Conservation (phyloP, 2,113 vertebrate species). For the Microcebus tavaratra region DNA sequence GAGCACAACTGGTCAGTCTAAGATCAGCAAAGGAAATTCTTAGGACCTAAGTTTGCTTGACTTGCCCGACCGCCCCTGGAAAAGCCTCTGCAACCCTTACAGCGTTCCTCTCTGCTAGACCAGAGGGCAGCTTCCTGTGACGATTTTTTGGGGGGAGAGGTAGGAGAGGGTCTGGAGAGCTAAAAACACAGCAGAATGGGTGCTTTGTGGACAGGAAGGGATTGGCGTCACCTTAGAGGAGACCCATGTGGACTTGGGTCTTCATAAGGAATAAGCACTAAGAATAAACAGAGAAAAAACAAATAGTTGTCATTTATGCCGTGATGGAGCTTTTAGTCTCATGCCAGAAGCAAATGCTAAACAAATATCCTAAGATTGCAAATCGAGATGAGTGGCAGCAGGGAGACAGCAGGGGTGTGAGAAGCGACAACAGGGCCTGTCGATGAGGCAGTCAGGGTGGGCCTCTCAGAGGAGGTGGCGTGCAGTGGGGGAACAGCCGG, state of each 20-base stretch:
- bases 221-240: rapidly evolving
- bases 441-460: not conserved
- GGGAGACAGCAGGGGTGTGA: not conserved
- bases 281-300: not conserved
- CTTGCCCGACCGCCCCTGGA: not conserved
- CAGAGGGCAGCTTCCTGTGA: not conserved
- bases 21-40: not conserved
- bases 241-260: not conserved
- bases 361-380: not conserved
- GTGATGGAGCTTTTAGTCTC: not conserved
- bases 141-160: not conserved
- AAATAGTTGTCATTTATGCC: not conserved
- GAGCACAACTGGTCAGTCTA: not conserved
- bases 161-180: not conserved
- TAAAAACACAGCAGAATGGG: not conserved
- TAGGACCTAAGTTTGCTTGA: not conserved
- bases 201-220: rapidly evolving
- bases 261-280: not conserved
- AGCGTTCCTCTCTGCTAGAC: not conserved
- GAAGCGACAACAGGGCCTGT: rapidly evolving
- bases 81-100: not conserved
- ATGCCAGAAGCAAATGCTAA: not conserved
- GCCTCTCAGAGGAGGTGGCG: not conserved
- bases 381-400: not conserved
- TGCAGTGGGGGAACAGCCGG: not conserved